These are phyloP conservation scores for Marmota monax DNA, from an alignment of 2,113 vertebrate genomes.

Conservation along the genomic window DNA sequence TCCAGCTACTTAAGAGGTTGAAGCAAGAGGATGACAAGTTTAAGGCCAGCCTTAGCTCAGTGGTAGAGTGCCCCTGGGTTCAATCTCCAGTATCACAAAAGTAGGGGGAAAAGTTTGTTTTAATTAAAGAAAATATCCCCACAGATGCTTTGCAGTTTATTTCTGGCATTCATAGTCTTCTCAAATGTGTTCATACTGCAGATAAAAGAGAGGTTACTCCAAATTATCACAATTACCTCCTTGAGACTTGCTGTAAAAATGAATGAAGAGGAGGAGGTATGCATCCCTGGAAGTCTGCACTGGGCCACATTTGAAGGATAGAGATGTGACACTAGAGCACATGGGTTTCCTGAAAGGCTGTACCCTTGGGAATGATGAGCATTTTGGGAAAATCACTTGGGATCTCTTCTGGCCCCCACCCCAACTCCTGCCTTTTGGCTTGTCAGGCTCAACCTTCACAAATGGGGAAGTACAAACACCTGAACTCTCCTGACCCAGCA, in stretches of 20 bases:
- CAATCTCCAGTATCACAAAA: neutral
- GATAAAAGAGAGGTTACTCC: constrained; percentile 90
- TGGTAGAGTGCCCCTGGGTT: too few relatives aligned
- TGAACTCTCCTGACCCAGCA: neutral
- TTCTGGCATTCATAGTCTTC: neutral
- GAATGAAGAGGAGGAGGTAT: constrained; percentile 92
- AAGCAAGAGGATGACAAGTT: too few relatives aligned
- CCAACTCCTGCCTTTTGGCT: neutral
- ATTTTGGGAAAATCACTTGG: neutral
- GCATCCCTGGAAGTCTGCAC: neutral
- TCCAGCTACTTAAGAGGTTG: too few relatives aligned
- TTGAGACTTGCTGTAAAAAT: constrained; percentile 91
- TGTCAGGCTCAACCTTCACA: neutral
- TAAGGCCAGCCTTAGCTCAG: too few relatives aligned
- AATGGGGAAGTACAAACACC: neutral
- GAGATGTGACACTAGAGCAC: neutral
- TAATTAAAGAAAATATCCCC: neutral
- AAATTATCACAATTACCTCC: constrained; percentile 88
- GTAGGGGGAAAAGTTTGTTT: neutral
- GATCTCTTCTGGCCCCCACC: neutral
- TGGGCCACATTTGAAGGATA: neutral
- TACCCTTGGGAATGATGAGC: neutral
- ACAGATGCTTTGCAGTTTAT: neutral
- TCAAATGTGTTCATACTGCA: constrained; percentile 71
- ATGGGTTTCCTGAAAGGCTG: neutral